Percentiles rank a stretch among this genome's conserved stretches.
Evolutionary conservation across 23 tunicate genomes (phyloP).

Genomic region (Oikopleura dioica): DNA sequence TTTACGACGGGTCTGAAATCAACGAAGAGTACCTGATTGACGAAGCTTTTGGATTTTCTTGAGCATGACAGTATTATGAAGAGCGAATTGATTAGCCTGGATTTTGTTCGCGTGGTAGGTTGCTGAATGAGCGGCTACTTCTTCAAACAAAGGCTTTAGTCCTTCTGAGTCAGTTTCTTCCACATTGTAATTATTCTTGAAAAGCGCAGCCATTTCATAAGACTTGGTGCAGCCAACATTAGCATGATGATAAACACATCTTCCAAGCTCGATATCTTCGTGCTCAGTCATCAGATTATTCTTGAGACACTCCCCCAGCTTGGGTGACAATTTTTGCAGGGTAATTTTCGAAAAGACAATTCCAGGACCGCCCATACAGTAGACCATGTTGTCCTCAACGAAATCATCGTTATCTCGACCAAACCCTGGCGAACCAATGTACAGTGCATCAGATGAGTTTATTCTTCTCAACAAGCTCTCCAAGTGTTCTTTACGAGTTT

Average conservation of each 20-base stretch:
- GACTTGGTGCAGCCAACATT: slow-evolving; percentile 24
- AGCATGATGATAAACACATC: slow-evolving; percentile 25
- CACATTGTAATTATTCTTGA: slow-evolving; percentile 25
- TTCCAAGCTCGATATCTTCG: slow-evolving; percentile 72
- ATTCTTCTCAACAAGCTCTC: not conserved
- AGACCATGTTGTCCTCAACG: slow-evolving; percentile 23
- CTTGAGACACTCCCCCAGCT: slow-evolving; percentile 20
- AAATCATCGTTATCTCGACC: slow-evolving; percentile 14
- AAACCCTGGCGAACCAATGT: slow-evolving; percentile 10
- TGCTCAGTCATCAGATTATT: slow-evolving; percentile 34
- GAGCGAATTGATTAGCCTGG: not conserved
- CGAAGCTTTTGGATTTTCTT: not conserved
- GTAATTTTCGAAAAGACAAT: slow-evolving; percentile 53
- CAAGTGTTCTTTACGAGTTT: too few relatives aligned
- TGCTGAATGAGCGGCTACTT: not conserved
- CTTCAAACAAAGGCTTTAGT: not conserved
- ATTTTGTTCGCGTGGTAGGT: not conserved
- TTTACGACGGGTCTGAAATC: too few relatives aligned
- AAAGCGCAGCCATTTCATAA: slow-evolving; percentile 19
- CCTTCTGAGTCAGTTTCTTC: not conserved
- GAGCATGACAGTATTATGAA: not conserved
- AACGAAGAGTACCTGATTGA: not conserved
- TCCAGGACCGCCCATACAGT: slow-evolving; percentile 99
- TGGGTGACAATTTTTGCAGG: slow-evolving; percentile 26
- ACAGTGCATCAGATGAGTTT: not conserved